A percentile compares a stretch with the other conserved stretches of the same genome.
These are phyloP conservation scores for Oryctes rhinoceros DNA, from an alignment of 1,140 invertebrate genomes.

Conservation along the genomic window DNA sequence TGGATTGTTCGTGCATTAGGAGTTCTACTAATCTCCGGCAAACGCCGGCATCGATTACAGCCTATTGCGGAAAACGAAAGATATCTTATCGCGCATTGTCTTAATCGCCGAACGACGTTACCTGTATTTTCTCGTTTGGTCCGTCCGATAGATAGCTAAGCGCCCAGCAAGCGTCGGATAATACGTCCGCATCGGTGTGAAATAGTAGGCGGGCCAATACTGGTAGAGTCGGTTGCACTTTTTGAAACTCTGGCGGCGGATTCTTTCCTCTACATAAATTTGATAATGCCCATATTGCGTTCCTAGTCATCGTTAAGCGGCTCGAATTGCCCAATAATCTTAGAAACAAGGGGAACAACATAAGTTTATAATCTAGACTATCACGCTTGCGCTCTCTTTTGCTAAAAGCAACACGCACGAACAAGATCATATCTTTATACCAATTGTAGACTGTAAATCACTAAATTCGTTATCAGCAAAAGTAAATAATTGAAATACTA, in stretches of 20 bases:
- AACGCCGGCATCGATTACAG: constrained; percentile 96
- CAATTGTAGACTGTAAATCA: too few relatives aligned
- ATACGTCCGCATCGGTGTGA: constrained; percentile 89
- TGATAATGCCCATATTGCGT: constrained; percentile 97
- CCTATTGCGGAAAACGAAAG: constrained; percentile 65
- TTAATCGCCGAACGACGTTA: neutral
- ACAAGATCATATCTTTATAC: too few relatives aligned
- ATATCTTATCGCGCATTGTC: too few relatives aligned
- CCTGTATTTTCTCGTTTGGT: constrained; percentile 98
- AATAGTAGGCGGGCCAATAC: constrained; percentile 88
- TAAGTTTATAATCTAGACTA: neutral
- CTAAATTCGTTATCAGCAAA: too few relatives aligned
- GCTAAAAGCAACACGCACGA: too few relatives aligned
- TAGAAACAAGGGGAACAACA: neutral
- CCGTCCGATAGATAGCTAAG: constrained; percentile 94
- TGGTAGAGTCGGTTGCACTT: constrained; percentile 85
- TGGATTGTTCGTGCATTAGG: constrained; percentile 88
- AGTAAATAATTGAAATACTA: too few relatives aligned
- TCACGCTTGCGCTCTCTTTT: too few relatives aligned
- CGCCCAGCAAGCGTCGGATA: constrained; percentile 96
- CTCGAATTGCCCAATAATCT: constrained; percentile 85
- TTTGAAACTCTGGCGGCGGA: constrained; percentile 92
- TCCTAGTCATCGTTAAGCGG: constrained; percentile 91
- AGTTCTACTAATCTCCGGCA: constrained; percentile 93
- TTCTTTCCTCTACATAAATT: constrained; percentile 97